These are phyloP conservation scores for Dermochelys coriacea DNA, from an alignment of 2,797 vertebrate genomes.

Conservation along the genomic window DNA sequence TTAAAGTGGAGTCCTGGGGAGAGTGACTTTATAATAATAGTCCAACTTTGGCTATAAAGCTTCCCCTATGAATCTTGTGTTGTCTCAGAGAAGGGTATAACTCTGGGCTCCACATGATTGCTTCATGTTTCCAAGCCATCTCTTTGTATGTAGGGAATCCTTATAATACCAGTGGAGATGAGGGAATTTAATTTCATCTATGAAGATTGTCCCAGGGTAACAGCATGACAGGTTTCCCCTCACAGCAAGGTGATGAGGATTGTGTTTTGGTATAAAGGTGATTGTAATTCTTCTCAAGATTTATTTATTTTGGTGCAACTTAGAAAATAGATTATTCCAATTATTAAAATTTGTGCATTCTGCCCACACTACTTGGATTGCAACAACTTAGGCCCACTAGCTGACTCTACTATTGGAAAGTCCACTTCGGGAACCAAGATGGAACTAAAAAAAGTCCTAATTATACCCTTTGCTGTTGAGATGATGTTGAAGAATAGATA, in stretches of 20 bases:
- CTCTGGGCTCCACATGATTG: not conserved
- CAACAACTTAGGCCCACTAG: not conserved
- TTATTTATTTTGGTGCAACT: not conserved
- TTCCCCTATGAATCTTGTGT: not conserved
- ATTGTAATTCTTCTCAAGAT: not conserved
- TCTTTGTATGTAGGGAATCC: not conserved
- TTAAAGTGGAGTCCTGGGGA: conserved; percentile 1
- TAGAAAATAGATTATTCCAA: conserved; percentile 9
- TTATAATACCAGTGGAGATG: not conserved
- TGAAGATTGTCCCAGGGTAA: not conserved
- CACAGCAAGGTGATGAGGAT: not conserved
- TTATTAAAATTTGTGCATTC: not conserved
- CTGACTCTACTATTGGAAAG: not conserved
- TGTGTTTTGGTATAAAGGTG: not conserved
- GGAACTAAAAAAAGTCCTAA: accelerated
- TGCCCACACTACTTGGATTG: not conserved
- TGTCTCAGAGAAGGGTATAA: not conserved
- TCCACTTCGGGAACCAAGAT: not conserved
- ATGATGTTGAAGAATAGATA: not conserved
- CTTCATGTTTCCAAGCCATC: not conserved
- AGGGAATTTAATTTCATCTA: not conserved
- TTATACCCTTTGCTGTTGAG: not conserved
- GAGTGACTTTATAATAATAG: not conserved
- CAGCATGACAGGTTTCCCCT: not conserved
- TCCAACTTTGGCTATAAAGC: not conserved